Conservation (phyloP, 1,140 invertebrate species). For the Monochamus saltuarius region DNA sequence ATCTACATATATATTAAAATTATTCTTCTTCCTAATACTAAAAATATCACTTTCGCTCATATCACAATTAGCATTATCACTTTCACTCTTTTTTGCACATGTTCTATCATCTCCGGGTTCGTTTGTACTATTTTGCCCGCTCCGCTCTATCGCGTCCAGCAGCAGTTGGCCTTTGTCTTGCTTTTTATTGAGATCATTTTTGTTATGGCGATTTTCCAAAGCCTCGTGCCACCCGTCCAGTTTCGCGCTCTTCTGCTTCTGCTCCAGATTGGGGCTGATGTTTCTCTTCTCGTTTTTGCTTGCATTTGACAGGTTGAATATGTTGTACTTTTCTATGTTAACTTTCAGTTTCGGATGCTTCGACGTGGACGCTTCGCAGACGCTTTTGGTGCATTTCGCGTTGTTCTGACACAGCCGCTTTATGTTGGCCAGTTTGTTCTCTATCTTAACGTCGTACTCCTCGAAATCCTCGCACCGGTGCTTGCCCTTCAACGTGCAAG, state of each 20-base stretch:
- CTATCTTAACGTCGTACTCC: conserved; percentile 31
- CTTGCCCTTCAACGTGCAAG: conserved; percentile 70
- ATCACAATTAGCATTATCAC: conserved; percentile 48
- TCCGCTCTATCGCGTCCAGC: conserved; percentile 57
- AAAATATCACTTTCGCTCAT: conserved; percentile 48
- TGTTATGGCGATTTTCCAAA: conserved; percentile 6
- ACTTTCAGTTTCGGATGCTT: conserved; percentile 22
- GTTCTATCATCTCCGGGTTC: no score
- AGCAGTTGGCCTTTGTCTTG: conserved; percentile 56
- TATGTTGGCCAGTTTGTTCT: conserved; percentile 26
- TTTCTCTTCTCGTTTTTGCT: conserved; percentile 17
- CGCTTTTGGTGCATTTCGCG: conserved; percentile 11
- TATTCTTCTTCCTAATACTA: conserved; percentile 44
- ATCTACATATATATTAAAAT: conserved; percentile 42
- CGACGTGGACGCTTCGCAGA: conserved; percentile 11
- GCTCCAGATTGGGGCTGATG: conserved; percentile 14
- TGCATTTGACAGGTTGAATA: neutral
- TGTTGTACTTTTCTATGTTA: conserved; percentile 16
- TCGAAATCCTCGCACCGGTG: conserved; percentile 48
- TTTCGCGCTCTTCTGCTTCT: conserved; percentile 24
- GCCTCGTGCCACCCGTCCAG: conserved; percentile 4
- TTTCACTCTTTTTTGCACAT: conserved; percentile 32
- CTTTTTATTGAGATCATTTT: conserved; percentile 42
- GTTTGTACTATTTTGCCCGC: conserved; percentile 31
- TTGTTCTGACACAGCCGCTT: conserved; percentile 38